Percentiles rank a stretch among this genome's conserved stretches.
These are phyloP conservation scores for Myoxocephalus aenaeus DNA, from an alignment of 2,797 vertebrate species.

Conservation along the genomic window DNA sequence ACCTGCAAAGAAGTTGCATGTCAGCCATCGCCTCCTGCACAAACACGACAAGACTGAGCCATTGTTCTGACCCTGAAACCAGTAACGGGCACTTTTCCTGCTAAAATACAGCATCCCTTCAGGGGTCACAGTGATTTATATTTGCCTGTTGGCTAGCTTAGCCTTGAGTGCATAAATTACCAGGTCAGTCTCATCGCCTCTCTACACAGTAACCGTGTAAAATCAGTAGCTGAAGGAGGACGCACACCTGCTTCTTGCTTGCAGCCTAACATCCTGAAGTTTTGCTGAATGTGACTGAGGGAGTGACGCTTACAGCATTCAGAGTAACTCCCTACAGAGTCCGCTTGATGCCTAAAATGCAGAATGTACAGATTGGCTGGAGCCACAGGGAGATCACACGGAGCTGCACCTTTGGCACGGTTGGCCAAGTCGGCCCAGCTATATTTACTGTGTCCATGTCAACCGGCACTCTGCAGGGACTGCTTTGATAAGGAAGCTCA, in stretches of 20 bases:
- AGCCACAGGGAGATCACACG: slow-evolving; percentile 27
- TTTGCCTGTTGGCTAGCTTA: slow-evolving; percentile 11
- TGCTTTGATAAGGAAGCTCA: slow-evolving; percentile 71
- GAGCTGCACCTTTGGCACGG: slow-evolving; percentile 55
- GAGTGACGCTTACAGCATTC: slow-evolving; percentile 4
- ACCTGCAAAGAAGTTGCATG: slow-evolving; percentile 26
- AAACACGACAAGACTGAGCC: slow-evolving; percentile 66
- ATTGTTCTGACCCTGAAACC: slow-evolving; percentile 48
- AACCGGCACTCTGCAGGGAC: slow-evolving; percentile 60
- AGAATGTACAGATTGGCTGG: slow-evolving; percentile 30
- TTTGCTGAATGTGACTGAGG: slow-evolving; percentile 22
- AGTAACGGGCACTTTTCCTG: not conserved
- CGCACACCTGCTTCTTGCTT: not conserved
- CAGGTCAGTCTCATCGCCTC: slow-evolving; percentile 38
- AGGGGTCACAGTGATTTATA: slow-evolving; percentile 48
- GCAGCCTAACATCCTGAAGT: not conserved
- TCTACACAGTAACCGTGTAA: slow-evolving; percentile 9
- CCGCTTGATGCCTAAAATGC: slow-evolving; percentile 40
- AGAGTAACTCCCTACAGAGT: slow-evolving; percentile 20
- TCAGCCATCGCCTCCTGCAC: slow-evolving; percentile 49
- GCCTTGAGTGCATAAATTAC: slow-evolving; percentile 29
- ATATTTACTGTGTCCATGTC: slow-evolving; percentile 79
- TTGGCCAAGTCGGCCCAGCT: slow-evolving; percentile 49
- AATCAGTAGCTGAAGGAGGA: slow-evolving; percentile 7
- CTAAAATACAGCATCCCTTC: slow-evolving; percentile 16